phyloP scores from a whole-genome alignment of 2,797 vertebrate species.

The Gallinago solitaria region DNA sequence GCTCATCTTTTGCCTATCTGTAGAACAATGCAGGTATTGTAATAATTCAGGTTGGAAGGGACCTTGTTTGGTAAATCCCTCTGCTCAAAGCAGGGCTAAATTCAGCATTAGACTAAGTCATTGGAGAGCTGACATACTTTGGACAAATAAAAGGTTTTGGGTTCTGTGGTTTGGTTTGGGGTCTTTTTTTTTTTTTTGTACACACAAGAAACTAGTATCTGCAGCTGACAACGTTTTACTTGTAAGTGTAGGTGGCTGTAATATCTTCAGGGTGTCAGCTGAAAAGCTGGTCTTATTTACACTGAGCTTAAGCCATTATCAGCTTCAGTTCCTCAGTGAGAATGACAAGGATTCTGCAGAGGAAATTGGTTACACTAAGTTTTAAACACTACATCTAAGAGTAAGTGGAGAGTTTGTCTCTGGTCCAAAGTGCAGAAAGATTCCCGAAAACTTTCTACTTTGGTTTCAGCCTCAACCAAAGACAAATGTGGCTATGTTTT shows the following conservation, averaged over 20 bases:
- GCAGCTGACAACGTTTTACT: neutral
- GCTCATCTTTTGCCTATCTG: neutral
- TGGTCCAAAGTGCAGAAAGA: neutral
- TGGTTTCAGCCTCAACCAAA: neutral
- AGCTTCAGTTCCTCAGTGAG: neutral
- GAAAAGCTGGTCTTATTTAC: neutral
- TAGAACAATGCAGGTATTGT: neutral
- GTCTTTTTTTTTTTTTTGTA: neutral
- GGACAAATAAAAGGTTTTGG: neutral
- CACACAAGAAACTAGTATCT: neutral
- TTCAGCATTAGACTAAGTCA: neutral
- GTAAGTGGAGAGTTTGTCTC: neutral
- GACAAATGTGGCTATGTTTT: neutral
- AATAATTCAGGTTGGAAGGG: neutral
- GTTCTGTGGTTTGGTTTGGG: neutral
- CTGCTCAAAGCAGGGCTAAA: neutral
- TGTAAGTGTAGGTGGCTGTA: neutral
- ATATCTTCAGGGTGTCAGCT: neutral
- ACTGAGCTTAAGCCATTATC: neutral
- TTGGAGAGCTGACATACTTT: neutral
- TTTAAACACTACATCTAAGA: neutral
- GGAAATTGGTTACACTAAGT: neutral
- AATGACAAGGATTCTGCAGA: neutral
- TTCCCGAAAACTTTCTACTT: neutral
- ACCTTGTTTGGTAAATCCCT: neutral